Base-by-base conservation (phyloP, 2,797 vertebrate genomes). In the Aplochiton taeniatus region DNA sequence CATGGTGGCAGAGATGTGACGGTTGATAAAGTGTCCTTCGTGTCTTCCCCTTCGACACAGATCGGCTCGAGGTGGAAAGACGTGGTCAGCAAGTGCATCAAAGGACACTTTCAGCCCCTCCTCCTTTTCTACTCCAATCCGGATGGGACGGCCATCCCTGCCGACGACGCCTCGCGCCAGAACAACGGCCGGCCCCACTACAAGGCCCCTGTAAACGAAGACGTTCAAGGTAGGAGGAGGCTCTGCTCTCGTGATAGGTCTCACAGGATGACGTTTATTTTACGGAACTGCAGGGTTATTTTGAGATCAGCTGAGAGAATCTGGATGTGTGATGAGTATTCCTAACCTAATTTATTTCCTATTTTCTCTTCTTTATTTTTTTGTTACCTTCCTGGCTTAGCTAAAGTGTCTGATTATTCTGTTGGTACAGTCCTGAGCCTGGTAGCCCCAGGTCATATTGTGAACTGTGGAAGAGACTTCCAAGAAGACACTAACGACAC, bases 21-120 rank as follows among this genome's bases (percentile, higher is more conserved):
- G 16, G 61, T 44, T 43, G 11, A 17, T n/a, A 51, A 20, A 16
- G 13, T 63, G 41, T 65, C 56, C 49, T 11, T 50, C 48, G 53
- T 59, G 55, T 31, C 47, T 61, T 60, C 49, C 12, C 16, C 13
- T 12, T 42, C 45, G 19, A 44, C 69, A 43, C 51, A 99, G 97
- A 92, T 99, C 0, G 96, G 98, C 65, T 86, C 94, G 11, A 93
- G 92, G 76, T 99, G 97, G 98, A 99, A 98, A 85, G 98, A 99
- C 14, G 98, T 98, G 53, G 94, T 96, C 70, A 92, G 85, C 81
- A 97, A 96, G 83, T 99, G 98, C 72, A 93, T 95, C 77, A 94
- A 94, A 61, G 95, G 95, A 87, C 98, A 99, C 80, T 98, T 97
- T 84, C 98, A 99, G 87, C 98, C 98, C 11, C 90, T 99, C 77